A percentile compares a stretch with the other conserved stretches of the same genome.
Evolutionary conservation across 2,888 invertebrate species (phyloP).

Genomic region (Spilarctia lutea): DNA sequence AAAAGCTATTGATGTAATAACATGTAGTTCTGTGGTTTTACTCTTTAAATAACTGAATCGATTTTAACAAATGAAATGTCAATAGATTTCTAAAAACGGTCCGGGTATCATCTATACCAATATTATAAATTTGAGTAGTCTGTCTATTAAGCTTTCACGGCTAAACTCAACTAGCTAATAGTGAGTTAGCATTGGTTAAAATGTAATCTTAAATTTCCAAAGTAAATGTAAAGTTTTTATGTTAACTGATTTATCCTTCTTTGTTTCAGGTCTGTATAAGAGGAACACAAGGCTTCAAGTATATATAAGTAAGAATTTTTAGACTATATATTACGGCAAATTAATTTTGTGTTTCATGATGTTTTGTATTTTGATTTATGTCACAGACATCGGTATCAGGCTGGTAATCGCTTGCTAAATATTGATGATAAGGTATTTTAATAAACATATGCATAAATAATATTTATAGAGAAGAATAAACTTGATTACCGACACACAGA

Average conservation of each 20-base stretch:
- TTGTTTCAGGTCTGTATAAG: constrained; percentile 58
- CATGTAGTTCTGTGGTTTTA: no score
- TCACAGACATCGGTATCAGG: background rate
- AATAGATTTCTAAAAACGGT: no score
- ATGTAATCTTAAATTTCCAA: background rate
- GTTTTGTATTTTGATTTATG: background rate
- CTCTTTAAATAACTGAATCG: no score
- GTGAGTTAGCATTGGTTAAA: background rate
- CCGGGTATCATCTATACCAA: no score
- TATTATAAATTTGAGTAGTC: background rate
- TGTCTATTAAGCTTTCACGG: no score
- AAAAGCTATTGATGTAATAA: no score
- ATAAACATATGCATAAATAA: background rate
- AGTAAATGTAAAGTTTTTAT: background rate
- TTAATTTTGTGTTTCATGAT: background rate
- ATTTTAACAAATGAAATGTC: no score
- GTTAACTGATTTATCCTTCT: constrained; percentile 24
- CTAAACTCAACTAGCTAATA: background rate
- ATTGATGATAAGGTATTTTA: background rate
- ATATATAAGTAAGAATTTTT: constrained; percentile 23
- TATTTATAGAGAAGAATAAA: background rate
- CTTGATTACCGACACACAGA: background rate
- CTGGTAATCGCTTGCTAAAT: background rate
- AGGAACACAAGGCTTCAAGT: constrained; percentile 5
- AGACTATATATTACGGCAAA: background rate